Base-by-base conservation (phyloP, 1,140 invertebrate genomes). In the Caenorhabditis elegans region DNA sequence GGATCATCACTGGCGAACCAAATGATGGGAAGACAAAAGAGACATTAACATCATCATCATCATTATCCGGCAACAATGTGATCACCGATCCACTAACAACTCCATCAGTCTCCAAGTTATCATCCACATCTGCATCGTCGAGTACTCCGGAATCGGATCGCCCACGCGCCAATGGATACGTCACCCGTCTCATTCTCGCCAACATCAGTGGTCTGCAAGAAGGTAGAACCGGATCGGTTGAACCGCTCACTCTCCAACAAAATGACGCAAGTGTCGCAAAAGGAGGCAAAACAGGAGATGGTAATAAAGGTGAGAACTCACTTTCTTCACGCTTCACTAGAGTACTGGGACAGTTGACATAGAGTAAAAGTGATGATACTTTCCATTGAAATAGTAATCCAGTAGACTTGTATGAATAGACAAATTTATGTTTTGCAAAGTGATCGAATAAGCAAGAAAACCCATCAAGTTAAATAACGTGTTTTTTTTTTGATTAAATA, bases 1-100 rank as follows among this genome's bases (percentile, higher is more conserved):
- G 51, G 31, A 46, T 79, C 19, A 60, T 79, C 31, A 79, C 78
- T n/a, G 78, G 78, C 31, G 78, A 79, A 55, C 78, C 78, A 39
- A 79, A 79, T 36, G 78, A 79, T 26, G 78, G 78, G 13, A 34
- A 65, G 31, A 4, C 1, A 34, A 65, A 65, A 65, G 55, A 65
- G n/a, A n/a, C n/a, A n/a, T n/a, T n/a, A n/a, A n/a, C n/a, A n/a
- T n/a, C n/a, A n/a, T n/a, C n/a, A 10, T 26, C 55, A 65, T 55
- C 26, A 55, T 55, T 24, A 31, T 78, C 49, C 13, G 49, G 19
- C 49, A 43, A 49, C 43, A 51, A 19, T 36, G 26, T 79, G 49
- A 43, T 51, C 39, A 51, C 19, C 76, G 39, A 43, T 51, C 49
- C 47, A 49, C 24, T 36, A 78, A 78, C 76, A 78, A 51, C 31